Evolutionary conservation across 2,888 invertebrate species (phyloP), one percentile per base, ranked within the genome.

Genomic region (Automeris io): DNA sequence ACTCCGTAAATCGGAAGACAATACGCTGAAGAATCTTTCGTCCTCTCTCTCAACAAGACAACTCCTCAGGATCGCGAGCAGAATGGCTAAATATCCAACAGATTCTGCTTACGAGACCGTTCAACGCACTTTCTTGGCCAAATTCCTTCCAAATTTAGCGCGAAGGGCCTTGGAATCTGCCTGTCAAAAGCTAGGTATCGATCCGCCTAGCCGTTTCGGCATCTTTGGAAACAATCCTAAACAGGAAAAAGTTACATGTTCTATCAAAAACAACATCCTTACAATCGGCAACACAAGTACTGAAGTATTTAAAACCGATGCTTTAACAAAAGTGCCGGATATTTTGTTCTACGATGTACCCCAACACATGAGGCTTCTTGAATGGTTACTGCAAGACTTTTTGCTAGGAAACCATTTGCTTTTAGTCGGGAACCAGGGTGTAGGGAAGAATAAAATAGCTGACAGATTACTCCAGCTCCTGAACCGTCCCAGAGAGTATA

Each of bases 351-450:
- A 96, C 65, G 95, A 99, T 60, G 96, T 98, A 23, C 94, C 95
- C 0, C 96, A 98, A 83, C 98, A 99, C 70, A 83, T 98, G 35
- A 82, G 86, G 31, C 82, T 97, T 3, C 86, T 99, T 69, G 97
- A 98, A 70, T 92, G 92, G 67, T 87, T 99, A 52, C 74, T 98
- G 8, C 94, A 96, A 81, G 98, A 99, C 73, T 97, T 95, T 63
- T 74, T 92, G 1, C 88, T 98, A 0, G 97, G 97, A 0, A 95
- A 97, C 61, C 97, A 98, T 83, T 85, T 99, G 26, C 82, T 99
- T 1, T 76, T 99, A 35, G 96, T 99, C n/a, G 99, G 99, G 0
- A 99, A 99, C 78, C 98, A 98, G 80, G 96, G 96, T 8, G 98
- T 98, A 0, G 98, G 98, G 0, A 99, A 99, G 76, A 99, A 99